These are phyloP conservation scores for Pentamera pediparva DNA, from an alignment of 53 echinoderm and acorn worm species.

Conservation along the genomic window DNA sequence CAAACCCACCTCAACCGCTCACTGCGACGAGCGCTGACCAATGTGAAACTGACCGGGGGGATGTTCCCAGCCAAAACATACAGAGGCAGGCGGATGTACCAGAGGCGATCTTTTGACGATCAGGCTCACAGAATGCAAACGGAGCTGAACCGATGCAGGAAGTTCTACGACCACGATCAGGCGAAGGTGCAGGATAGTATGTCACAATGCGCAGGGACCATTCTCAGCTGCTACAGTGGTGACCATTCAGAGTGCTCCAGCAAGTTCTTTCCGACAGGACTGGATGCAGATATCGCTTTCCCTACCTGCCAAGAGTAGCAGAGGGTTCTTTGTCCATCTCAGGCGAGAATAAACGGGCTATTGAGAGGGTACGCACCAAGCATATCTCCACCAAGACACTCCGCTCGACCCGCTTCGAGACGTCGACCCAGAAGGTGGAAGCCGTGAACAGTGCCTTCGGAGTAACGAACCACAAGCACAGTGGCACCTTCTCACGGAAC, in stretches of 20 bases:
- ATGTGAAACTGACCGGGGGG: neutral
- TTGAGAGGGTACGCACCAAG: neutral
- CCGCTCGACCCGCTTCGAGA: neutral
- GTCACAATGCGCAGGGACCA: neutral
- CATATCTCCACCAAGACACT: neutral
- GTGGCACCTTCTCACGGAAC: neutral
- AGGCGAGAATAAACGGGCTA: neutral
- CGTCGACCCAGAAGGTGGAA: neutral
- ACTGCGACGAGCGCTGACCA: neutral
- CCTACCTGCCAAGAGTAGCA: neutral
- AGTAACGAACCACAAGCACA: conserved; percentile 4
- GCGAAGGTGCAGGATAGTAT: neutral
- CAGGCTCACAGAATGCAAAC: neutral
- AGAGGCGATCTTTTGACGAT: conserved; percentile 6
- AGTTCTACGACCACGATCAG: neutral
- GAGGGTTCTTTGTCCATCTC: neutral
- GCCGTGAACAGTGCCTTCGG: conserved; percentile 4
- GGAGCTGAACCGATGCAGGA: neutral
- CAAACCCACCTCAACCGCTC: conserved; percentile 11
- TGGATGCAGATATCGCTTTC: neutral
- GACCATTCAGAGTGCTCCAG: neutral
- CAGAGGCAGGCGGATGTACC: neutral
- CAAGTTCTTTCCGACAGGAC: neutral
- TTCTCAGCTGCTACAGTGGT: neutral
- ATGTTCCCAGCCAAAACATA: neutral